Conservation (phyloP, 2,797 vertebrate genomes). For the Geotrypetes seraphini region DNA sequence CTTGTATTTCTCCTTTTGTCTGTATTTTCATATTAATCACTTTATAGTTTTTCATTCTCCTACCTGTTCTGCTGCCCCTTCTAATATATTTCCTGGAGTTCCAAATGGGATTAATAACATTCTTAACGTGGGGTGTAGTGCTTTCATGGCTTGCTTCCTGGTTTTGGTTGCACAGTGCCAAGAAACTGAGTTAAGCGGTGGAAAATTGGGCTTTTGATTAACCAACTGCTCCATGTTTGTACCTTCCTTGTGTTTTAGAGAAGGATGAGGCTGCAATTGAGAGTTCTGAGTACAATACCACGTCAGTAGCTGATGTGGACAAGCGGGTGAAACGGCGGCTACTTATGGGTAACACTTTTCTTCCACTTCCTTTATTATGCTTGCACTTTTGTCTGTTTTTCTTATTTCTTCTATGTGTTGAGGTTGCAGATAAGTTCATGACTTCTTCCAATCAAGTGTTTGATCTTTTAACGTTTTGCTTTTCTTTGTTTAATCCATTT, state of each 20-base stretch:
- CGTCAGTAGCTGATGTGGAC: slow-evolving; percentile 99
- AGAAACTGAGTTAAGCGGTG: slow-evolving; percentile 68
- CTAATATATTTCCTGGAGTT: slow-evolving; percentile 35
- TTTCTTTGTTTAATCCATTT: slow-evolving; percentile 26
- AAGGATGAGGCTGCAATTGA: slow-evolving; percentile 99
- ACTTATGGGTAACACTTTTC: slow-evolving; percentile 99
- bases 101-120: slow-evolving; percentile 74
- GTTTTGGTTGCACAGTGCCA: slow-evolving; percentile 73
- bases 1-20: slow-evolving; percentile 10
- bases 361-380: slow-evolving; percentile 97
- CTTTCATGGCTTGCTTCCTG: slow-evolving; percentile 73
- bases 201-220: slow-evolving; percentile 94
- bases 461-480: too few relatives aligned
- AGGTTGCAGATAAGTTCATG: slow-evolving; percentile 28
- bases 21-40: slow-evolving; percentile 16
- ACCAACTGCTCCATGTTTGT: slow-evolving; percentile 98
- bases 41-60: slow-evolving; percentile 15
- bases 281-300: slow-evolving; percentile 98
- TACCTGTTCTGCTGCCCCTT: slow-evolving; percentile 15
- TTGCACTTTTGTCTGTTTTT: slow-evolving; percentile 50
- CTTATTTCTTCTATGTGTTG: slow-evolving; percentile 26
- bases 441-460: slow-evolving; percentile 18
- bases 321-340: slow-evolving; percentile 99
- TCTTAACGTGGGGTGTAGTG: slow-evolving; percentile 68
- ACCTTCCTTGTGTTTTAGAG: slow-evolving; percentile 99